A percentile compares a stretch with the other conserved stretches of the same genome.
Conservation (phyloP, 2,888 invertebrate species). For the Halictus quadricinctus region DNA sequence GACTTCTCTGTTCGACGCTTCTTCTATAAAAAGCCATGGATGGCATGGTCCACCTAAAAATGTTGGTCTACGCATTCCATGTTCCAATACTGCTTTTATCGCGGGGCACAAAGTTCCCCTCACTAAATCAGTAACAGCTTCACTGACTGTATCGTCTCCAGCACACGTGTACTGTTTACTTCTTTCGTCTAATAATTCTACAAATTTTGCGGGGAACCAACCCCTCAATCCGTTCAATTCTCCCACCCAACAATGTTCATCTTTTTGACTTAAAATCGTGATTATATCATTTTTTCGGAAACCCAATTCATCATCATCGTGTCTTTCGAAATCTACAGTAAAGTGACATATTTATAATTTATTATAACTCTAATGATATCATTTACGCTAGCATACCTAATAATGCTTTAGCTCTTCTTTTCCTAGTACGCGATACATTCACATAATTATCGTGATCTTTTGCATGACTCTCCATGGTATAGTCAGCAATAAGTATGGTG, state of each 20-base stretch:
- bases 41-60: conserved; percentile 96
- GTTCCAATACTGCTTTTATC: conserved; percentile 95
- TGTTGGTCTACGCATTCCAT: conserved; percentile 96
- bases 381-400: conserved; percentile 83
- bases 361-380: conserved; percentile 30
- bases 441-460: conserved; percentile 97
- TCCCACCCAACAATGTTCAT: conserved; percentile 99
- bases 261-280: conserved; percentile 97
- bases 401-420: conserved; percentile 96
- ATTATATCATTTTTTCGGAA: conserved; percentile 99
- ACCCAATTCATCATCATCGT: conserved; percentile 98
- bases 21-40: conserved; percentile 99
- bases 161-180: conserved; percentile 95
- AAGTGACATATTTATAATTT: background rate
- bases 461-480: conserved; percentile 97
- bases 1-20: conserved; percentile 97
- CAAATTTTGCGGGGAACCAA: conserved; percentile 99
- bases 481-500: conserved; percentile 94
- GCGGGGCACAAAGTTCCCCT: conserved; percentile 96
- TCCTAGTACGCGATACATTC: conserved; percentile 94
- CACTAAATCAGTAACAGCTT: conserved; percentile 97
- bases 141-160: conserved; percentile 98
- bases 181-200: conserved; percentile 96
- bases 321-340: conserved; percentile 94
- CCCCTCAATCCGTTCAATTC: conserved; percentile 97